Base-by-base conservation (phyloP, 2,113 vertebrate species). In the Paedocypris sp. region DNA sequence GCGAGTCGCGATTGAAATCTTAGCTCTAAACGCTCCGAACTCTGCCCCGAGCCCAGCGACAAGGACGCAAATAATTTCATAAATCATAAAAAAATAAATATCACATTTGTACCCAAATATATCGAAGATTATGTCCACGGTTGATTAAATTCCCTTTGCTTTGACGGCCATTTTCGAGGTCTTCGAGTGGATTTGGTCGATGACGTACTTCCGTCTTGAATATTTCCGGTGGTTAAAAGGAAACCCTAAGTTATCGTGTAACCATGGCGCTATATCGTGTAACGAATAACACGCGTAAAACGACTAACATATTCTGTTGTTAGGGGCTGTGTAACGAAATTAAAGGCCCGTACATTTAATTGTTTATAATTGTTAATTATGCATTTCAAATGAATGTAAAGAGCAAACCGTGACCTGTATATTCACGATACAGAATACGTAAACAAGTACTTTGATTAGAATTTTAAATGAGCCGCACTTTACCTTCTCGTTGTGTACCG, bases 141-240 rank as follows among this genome's bases (percentile, higher is more conserved):
- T 52, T 42, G 62, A 65, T 72, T 72, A 66, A 60, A 72, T 65
- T 59, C 70, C 36, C 60, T 68, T 60, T 41, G 8, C 42, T 36
- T 43, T 41, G 26, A 62, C 70, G 35, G 62, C 70, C 70, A 72
- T 72, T 72, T 72, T 65, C 62, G 41, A 39, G 28, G 41, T 51
- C 60, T 51, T 61, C 42, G 23, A 46, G 19, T 6, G 59, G 58
- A 33, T 29, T 48, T 28, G 33, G 15, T 4, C 8, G 8, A 3
- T 62, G 70, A 66, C 52, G 62, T 56, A 28, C 48, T 65, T 62
- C 66, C 8, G 25, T 41, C 53, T 3, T 16, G 25, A 13, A 43
- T 32, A 19, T 47, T 62, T 42, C 29, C 25, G 13, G 7, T 19
- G 31, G 0, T 13, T 7, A 7, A 43, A 19, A 1, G 9, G 15